These are phyloP conservation scores for Crematogaster levior DNA, from an alignment of 2,888 invertebrate species.

Conservation along the genomic window DNA sequence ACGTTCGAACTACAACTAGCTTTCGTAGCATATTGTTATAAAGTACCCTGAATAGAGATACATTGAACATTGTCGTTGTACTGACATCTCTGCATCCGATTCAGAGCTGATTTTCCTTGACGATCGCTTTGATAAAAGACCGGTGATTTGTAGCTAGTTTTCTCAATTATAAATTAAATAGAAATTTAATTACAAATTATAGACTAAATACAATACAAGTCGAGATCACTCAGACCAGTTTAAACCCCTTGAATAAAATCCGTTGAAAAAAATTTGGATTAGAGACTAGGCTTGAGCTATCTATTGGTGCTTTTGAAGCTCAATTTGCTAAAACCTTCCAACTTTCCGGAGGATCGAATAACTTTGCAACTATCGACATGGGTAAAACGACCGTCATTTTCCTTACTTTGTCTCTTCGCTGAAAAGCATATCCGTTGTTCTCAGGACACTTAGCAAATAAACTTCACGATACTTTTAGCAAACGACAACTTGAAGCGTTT, in stretches of 20 bases:
- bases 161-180: not conserved
- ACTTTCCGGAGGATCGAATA: constrained; percentile 6
- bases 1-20: constrained; percentile 13
- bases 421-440: not conserved
- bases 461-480: constrained; percentile 19
- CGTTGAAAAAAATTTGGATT: not conserved
- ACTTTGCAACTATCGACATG: not conserved
- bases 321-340: not conserved
- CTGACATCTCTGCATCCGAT: not conserved
- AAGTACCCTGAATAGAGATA: not conserved
- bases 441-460: constrained; percentile 18
- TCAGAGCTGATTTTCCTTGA: not conserved
- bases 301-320: not conserved
- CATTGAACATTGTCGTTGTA: not conserved
- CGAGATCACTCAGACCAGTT: not conserved
- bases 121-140: not conserved
- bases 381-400: not conserved
- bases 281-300: not conserved
- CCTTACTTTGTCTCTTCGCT: not conserved
- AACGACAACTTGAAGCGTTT: not conserved
- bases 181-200: not conserved
- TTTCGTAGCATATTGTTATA: constrained; percentile 33
- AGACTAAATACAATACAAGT: not conserved
- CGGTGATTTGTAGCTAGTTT: not conserved
- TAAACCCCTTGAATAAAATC: not conserved